These are phyloP conservation scores for Peribatodes rhomboidaria DNA, from an alignment of 2,888 invertebrate genomes.

Conservation along the genomic window DNA sequence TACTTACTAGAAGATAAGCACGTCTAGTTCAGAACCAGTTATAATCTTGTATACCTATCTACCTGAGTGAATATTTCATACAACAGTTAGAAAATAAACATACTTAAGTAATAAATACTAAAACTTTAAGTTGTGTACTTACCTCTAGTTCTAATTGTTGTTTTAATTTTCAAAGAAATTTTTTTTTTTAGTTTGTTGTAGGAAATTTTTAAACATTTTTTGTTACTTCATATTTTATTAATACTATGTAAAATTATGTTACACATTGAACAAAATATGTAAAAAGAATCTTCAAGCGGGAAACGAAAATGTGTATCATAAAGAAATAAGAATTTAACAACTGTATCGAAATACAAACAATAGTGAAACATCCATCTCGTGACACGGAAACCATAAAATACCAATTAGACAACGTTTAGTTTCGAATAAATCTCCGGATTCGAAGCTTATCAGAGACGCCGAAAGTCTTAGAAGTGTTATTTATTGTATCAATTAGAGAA, in stretches of 20 bases:
- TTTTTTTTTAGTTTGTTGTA: too few relatives aligned
- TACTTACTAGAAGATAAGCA: slow-evolving; percentile 22
- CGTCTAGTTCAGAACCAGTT: slow-evolving; percentile 16
- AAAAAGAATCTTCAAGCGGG: slow-evolving; percentile 17
- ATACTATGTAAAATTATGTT: too few relatives aligned
- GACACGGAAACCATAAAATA: slow-evolving; percentile 65
- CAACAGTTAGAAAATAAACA: neutral
- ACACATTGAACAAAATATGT: neutral
- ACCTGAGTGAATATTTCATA: neutral
- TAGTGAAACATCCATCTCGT: slow-evolving; percentile 53
- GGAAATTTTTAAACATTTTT: too few relatives aligned
- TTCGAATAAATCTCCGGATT: slow-evolving; percentile 76
- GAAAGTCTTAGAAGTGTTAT: slow-evolving; percentile 69
- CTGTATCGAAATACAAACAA: slow-evolving; percentile 64
- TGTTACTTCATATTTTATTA: too few relatives aligned
- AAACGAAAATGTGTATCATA: slow-evolving; percentile 33
- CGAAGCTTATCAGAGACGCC: slow-evolving; percentile 72
- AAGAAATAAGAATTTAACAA: slow-evolving; percentile 52
- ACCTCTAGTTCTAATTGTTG: too few relatives aligned
- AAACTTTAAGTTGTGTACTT: too few relatives aligned
- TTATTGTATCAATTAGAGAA: slow-evolving; percentile 81
- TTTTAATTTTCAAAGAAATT: too few relatives aligned
- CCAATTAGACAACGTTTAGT: slow-evolving; percentile 73
- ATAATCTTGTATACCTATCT: slow-evolving; percentile 1
- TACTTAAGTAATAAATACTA: too few relatives aligned